phyloP scores from a whole-genome alignment of 2,113 vertebrate species.

The Catharus fuscescens region DNA sequence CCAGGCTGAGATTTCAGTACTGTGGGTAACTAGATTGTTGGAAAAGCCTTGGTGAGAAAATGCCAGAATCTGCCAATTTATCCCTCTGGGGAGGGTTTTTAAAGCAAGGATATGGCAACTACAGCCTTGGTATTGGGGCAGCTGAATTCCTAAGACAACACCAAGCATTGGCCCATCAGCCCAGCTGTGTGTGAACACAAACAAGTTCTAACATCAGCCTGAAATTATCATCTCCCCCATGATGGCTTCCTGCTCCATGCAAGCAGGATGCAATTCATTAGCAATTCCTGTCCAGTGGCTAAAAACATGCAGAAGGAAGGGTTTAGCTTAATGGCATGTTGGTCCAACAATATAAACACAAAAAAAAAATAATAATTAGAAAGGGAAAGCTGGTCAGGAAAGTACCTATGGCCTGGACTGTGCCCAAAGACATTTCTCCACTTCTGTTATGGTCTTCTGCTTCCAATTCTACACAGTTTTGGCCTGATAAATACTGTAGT shows the following conservation, averaged over 20 bases:
- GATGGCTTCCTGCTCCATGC: background rate
- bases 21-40: background rate
- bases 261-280: background rate
- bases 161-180: rapidly evolving
- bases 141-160: background rate
- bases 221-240: background rate
- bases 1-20: background rate
- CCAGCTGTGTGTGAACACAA: background rate
- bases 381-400: background rate
- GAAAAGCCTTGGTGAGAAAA: background rate
- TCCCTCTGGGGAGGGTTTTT: background rate
- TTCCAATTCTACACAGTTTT: background rate
- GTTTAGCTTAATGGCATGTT: background rate
- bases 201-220: background rate
- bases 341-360: background rate
- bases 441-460: background rate
- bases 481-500: background rate
- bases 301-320: background rate
- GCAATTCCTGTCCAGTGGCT: background rate
- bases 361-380: background rate
- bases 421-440: background rate
- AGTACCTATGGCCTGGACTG: background rate
- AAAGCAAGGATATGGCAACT: background rate
- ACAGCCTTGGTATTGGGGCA: background rate
- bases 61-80: background rate